A percentile compares a stretch with the other conserved stretches of the same genome.
phyloP scores from a whole-genome alignment of 2,113 vertebrate genomes.

The Corythaeola cristata region DNA sequence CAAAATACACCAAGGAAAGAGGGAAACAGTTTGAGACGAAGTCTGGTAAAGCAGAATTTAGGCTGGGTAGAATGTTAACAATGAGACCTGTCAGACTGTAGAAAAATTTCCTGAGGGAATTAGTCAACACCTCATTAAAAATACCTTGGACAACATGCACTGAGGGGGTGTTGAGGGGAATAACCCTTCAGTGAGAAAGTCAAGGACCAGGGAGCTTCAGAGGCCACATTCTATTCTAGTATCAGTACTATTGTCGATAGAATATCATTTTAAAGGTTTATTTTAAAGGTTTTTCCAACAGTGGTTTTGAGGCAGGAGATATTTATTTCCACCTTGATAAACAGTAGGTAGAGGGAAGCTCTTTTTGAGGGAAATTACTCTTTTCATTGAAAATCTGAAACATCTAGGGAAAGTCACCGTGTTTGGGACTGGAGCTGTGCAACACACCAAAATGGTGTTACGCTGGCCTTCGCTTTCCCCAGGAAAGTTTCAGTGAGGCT shows the following conservation, averaged over 20 bases:
- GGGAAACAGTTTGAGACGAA: conserved; percentile 25
- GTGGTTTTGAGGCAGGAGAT: neutral
- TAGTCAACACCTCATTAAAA: conserved; percentile 46
- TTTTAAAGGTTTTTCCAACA: neutral
- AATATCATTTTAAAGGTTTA: neutral
- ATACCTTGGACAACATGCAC: neutral
- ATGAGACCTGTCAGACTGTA: conserved; percentile 42
- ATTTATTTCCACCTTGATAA: neutral
- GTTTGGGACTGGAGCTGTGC: neutral
- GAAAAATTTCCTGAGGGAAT: conserved; percentile 21
- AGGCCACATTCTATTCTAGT: neutral
- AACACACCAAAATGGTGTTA: neutral
- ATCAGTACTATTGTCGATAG: neutral
- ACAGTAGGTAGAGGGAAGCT: neutral
- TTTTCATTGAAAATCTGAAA: neutral
- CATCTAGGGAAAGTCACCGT: neutral
- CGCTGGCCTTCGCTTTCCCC: neutral
- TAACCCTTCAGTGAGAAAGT: neutral
- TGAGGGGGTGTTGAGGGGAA: neutral
- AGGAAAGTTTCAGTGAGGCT: neutral
- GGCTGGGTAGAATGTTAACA: conserved; percentile 43
- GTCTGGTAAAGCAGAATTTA: conserved; percentile 29
- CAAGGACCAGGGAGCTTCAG: neutral
- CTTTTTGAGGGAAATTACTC: neutral
- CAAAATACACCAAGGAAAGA: conserved; percentile 44